Evolutionary conservation across 2,888 invertebrate species (phyloP), one percentile per base, ranked within the genome.

Genomic region (Colostygia pectinataria): DNA sequence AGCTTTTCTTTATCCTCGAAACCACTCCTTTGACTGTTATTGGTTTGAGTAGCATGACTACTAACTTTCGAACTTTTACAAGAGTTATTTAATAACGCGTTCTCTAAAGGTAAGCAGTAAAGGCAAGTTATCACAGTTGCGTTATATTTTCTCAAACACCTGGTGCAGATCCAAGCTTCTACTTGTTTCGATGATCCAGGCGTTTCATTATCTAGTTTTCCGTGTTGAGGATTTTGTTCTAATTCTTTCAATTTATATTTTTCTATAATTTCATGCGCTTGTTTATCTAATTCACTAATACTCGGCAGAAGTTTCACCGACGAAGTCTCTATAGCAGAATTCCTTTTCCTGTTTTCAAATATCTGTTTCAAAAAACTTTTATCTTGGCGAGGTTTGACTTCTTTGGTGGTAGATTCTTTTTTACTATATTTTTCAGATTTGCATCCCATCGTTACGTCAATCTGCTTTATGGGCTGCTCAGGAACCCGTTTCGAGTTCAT

Each of bases 221-320:
- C 29, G 27, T 54, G 53, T 29, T 29, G 29, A 18, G 29, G 36
- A 24, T 41, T 44, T 10, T 42, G 43, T 27, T 42, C 29, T 28
- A 54, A 36, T 53, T 79, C 59, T 62, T 80, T 80, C 44, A 78
- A 64, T 68, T 84, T 80, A 42, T 69, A 72, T 40, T 90, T 91
- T 71, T 92, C 92, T 32, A 95, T 92, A 59, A 96, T 94, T 77
- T 94, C 94, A 0, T 93, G 92, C 0, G 95, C 95, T 77, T 96
- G 95, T 61, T 94, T 92, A 72, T 96, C 96, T 54, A 96, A 79
- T 74, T 95, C 95, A 68, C 95, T 95, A 59, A 95, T 95, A 71
- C 93, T 95, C 0, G 94, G 94, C 37, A 95, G 79, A 90, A 65
- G 92, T 91, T 74, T 94, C 65, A 62, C 92, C 86, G 80, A 62